Evolutionary conservation across 2,797 vertebrate species (phyloP), one percentile per base, ranked within the genome.

Genomic region (Malacoraja senta): DNA sequence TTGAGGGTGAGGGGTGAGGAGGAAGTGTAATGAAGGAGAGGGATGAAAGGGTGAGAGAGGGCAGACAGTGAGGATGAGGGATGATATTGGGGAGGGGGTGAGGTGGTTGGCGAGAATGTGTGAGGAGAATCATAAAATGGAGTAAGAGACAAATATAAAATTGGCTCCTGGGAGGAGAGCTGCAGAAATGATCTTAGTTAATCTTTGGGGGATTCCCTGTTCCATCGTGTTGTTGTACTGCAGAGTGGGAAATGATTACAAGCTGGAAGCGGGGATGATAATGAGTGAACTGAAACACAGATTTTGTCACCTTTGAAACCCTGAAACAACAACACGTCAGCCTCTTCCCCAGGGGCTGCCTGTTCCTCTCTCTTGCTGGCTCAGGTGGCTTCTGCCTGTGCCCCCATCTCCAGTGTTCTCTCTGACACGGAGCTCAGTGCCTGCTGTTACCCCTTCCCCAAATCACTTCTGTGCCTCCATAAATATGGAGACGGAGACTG

Each of bases 271-370:
- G 61, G 83, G 58, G 61, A 58, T 63, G 83, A 29, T 32, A 86
- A 65, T 86, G 83, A 86, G 83, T 65, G 83, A 63, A 86, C 61
- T 86, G 83, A 86, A 86, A 63, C 61, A 29, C 61, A 86, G 26
- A n/a, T 86, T 86, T 65, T 86, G 83, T 86, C 83, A 86, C 17
- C 17, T 86, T 83, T 86, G n/a, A 17, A 86, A 86, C 29, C 8
- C 29, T 61, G 29, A 32, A 13, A 2, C n/a, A 19, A 58, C 61
- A n/a, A 63, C 61, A 86, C 61, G 32, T 63, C 83, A 63, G 58
- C 83, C 61, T 13, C 58, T 63, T 13, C 58, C 83, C 61, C 26
- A n/a, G 61, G 83, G n/a, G 29, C 29, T 84, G 61, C n/a, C 58
- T 86, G 83, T 65, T 86, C 83, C 83, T 63, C 26, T 19, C 0